These are phyloP conservation scores for Mythimna loreyi DNA, from an alignment of 2,888 invertebrate species.

Conservation along the genomic window DNA sequence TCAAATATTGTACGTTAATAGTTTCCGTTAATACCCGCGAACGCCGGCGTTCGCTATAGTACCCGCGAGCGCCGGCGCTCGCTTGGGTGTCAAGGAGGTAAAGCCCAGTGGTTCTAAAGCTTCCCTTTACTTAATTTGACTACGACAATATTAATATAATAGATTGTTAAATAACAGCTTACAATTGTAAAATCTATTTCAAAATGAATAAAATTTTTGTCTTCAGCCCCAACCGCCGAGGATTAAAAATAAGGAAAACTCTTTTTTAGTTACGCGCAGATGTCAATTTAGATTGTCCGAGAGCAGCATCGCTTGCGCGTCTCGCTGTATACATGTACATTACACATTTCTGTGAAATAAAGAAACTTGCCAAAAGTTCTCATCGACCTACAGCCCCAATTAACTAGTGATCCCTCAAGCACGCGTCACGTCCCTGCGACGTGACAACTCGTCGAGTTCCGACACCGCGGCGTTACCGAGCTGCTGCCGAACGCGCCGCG, in stretches of 20 bases:
- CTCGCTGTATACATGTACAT: background rate
- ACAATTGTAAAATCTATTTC: background rate
- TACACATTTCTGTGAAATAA: background rate
- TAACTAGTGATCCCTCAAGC: conserved; percentile 34
- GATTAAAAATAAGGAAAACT: background rate
- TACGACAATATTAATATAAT: conserved; percentile 12
- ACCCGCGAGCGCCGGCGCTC: no score
- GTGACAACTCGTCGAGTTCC: conserved; percentile 31
- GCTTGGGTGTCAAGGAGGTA: no score
- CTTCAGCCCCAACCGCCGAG: background rate
- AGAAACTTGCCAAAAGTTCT: background rate
- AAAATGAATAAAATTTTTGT: background rate
- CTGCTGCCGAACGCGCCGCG: conserved; percentile 1
- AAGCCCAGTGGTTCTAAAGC: no score
- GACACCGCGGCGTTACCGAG: conserved; percentile 21
- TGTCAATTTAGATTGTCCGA: background rate
- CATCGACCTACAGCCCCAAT: conserved; percentile 12
- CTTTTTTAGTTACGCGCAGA: background rate
- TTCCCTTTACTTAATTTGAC: conserved; percentile 17
- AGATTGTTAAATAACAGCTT: background rate
- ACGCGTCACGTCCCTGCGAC: conserved; percentile 11
- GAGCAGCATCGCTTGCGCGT: background rate
- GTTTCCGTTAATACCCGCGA: no score
- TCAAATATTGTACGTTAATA: no score
- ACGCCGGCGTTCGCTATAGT: no score